Evolutionary conservation across 2,888 invertebrate genomes (phyloP), one percentile per base, ranked within the genome.

Genomic region (Tortricodes alternella): DNA sequence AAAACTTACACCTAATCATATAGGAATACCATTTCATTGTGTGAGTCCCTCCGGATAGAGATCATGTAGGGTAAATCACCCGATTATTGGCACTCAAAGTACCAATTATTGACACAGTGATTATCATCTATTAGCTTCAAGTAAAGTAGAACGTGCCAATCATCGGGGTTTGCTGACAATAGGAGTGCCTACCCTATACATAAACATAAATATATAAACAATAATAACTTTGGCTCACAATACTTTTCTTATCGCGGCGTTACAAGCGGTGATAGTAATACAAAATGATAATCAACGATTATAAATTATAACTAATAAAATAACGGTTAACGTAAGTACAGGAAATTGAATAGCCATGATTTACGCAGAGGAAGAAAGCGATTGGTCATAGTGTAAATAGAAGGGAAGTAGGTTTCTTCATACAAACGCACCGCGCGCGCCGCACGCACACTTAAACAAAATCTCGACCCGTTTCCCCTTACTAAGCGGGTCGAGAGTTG

Each of bases 171-270:
- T 21, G 21, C 21, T 21, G 21, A 3, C 21, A 21, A 41, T n/a
- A n/a, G n/a, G n/a, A n/a, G n/a, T n/a, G n/a, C n/a, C n/a, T n/a
- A n/a, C n/a, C n/a, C 52, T 24, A 38, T 34, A 44, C 18, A 53
- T 11, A 57, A 52, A 52, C 55, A 55, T 52, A 51, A 29, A 15
- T 23, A 18, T 6, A 43, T 29, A 43, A 41, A 41, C 16, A 23
- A 24, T 21, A 60, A 53, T 61, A 62, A 55, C 66, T 65, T 65
- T 66, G 65, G 65, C 62, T 63, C 39, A 46, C 63, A 66, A 66
- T 63, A 66, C 65, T 57, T 49, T 43, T 39, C 60, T 38, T 24
- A 29, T 15, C 19, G 58, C 35, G 18, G 19, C 41, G 15, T 19
- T 5, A n/a, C 27, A 15, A 41, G 16, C 4, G 19, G n/a, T 24